Percentiles rank a stretch among this genome's conserved stretches.
These are phyloP conservation scores for Neopipo cinnamomea DNA, from an alignment of 2,113 vertebrate species.

Conservation along the genomic window DNA sequence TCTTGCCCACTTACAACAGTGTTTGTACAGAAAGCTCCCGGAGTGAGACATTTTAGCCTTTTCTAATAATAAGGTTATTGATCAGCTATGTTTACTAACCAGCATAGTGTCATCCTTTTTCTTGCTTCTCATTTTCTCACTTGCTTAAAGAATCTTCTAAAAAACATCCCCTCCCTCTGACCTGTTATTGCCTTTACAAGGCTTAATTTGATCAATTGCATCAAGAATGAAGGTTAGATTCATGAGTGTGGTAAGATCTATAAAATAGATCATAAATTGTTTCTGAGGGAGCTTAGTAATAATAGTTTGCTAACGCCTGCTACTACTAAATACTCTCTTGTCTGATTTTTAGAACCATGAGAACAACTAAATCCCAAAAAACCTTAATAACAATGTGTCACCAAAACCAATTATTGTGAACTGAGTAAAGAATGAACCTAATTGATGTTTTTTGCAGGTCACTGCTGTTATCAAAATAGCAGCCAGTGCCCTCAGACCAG, in stretches of 20 bases:
- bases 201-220: conserved; percentile 55
- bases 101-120: neutral
- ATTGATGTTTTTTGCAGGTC: neutral
- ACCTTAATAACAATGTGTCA: neutral
- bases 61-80: conserved; percentile 24
- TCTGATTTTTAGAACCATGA: neutral
- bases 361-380: neutral
- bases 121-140: conserved; percentile 37
- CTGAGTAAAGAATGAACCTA: neutral
- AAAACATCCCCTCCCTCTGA: neutral
- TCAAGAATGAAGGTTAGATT: conserved; percentile 13
- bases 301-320: neutral
- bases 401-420: neutral
- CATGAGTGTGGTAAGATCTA: neutral
- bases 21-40: neutral
- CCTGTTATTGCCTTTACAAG: conserved; percentile 48
- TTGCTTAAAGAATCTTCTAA: conserved; percentile 28
- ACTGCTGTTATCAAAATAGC: neutral
- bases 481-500: neutral
- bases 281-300: conserved; percentile 1
- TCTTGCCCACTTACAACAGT: neutral
- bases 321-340: neutral
- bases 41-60: conserved; percentile 29
- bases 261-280: conserved; percentile 10
- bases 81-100: conserved; percentile 39